phyloP scores from a whole-genome alignment of 1,140 invertebrate species.

The Caenorhabditis latens region DNA sequence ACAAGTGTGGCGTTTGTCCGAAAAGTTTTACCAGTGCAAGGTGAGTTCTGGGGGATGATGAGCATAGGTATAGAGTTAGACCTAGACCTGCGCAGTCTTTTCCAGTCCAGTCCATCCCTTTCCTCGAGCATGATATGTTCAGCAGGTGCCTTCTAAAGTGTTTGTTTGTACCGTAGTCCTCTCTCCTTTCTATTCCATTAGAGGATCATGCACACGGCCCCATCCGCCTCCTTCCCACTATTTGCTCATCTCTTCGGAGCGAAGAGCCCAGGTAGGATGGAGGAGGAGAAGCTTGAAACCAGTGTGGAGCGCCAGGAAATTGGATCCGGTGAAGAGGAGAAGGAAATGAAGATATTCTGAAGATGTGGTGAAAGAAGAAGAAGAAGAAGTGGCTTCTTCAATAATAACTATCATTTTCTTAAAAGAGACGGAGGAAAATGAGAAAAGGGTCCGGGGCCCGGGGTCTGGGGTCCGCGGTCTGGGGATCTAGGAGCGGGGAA shows the following conservation, averaged over 20 bases:
- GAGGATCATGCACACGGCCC: constrained; percentile 10
- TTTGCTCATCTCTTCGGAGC: constrained; percentile 39
- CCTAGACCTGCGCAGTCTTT: no score
- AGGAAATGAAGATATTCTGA: constrained; percentile 57
- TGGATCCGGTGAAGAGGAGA: background rate
- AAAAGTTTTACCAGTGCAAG: constrained; percentile 72
- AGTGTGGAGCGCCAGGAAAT: constrained; percentile 17
- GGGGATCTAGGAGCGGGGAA: no score
- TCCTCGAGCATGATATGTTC: background rate
- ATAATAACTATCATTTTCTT: constrained; percentile 27
- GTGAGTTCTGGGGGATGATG: constrained; percentile 11
- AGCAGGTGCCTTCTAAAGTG: constrained; percentile 4
- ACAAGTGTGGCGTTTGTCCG: constrained; percentile 68
- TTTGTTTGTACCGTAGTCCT: constrained; percentile 38
- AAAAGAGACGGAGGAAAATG: no score
- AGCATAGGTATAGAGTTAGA: no score
- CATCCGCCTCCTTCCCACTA: background rate
- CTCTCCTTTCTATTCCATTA: constrained; percentile 41
- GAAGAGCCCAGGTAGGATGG: background rate
- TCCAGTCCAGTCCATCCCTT: no score
- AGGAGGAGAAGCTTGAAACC: constrained; percentile 42
- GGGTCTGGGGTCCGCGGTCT: no score
- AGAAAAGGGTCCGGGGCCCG: no score
- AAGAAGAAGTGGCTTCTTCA: background rate
- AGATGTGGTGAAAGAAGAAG: background rate